Percentiles rank a stretch among this genome's conserved stretches.
Conservation (phyloP, 1,140 invertebrate species). For the Drosophila serrata region DNA sequence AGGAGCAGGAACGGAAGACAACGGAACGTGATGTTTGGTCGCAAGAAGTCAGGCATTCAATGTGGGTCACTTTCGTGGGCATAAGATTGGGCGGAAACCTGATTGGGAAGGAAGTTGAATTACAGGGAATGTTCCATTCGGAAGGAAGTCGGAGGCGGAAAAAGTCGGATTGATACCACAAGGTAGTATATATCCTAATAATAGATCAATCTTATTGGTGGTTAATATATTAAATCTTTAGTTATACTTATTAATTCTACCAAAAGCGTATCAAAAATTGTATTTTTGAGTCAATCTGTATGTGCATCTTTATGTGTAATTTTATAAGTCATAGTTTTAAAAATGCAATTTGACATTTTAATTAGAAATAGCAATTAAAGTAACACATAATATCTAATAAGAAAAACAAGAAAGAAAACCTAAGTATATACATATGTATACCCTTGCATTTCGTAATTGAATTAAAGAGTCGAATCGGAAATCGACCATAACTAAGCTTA, state of each 20-base stretch:
- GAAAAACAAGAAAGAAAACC: too few species aligned
- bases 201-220: neutral
- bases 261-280: neutral
- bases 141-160: neutral
- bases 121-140: conserved; percentile 7
- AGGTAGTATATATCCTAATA: neutral
- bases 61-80: conserved; percentile 52
- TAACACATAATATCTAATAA: too few species aligned
- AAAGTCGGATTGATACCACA: neutral
- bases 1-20: conserved; percentile 13
- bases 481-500: too few species aligned
- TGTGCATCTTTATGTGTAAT: too few species aligned
- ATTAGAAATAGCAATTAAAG: too few species aligned
- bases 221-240: neutral
- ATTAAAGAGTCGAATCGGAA: too few species aligned
- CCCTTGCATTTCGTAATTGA: too few species aligned
- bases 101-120: conserved; percentile 26
- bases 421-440: too few species aligned
- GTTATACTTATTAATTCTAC: neutral
- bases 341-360: too few species aligned
- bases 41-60: conserved; percentile 27
- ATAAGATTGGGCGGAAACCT: conserved; percentile 7
- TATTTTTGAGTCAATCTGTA: too few species aligned
- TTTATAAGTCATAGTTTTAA: too few species aligned
- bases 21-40: conserved; percentile 62